A percentile compares a stretch with the other conserved stretches of the same genome.
These are phyloP conservation scores for Anas bahamensis DNA, from an alignment of 2,797 vertebrate species.

Conservation along the genomic window DNA sequence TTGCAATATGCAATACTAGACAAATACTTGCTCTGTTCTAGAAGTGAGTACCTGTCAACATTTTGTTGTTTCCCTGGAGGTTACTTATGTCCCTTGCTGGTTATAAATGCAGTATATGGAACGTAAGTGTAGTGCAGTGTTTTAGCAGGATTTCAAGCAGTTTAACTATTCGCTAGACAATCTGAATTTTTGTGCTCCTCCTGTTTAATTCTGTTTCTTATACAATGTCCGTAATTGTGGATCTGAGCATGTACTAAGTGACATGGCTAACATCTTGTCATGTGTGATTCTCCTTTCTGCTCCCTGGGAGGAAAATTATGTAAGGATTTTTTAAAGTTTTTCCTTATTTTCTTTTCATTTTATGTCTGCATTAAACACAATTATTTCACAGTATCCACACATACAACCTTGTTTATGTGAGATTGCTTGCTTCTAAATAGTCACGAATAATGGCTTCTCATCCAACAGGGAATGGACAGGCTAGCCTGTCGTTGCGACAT, in stretches of 20 bases:
- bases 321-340: conserved; percentile 67
- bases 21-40: not conserved
- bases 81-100: not conserved
- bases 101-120: not conserved
- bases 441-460: conserved; percentile 54
- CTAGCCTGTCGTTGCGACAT: not conserved
- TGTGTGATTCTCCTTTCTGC: conserved; percentile 75
- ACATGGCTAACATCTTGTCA: conserved; percentile 71
- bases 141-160: conserved; percentile 13
- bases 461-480: conserved; percentile 63
- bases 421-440: conserved; percentile 58
- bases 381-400: conserved; percentile 32
- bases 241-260: conserved; percentile 58
- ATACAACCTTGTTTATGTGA: conserved; percentile 43
- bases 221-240: conserved; percentile 43
- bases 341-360: conserved; percentile 39
- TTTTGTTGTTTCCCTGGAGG: not conserved
- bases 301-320: conserved; percentile 77
- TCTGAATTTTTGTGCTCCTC: not conserved
- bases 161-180: not conserved
- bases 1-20: not conserved
- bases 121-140: not conserved
- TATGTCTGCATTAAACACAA: conserved; percentile 49
- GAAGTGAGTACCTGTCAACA: not conserved
- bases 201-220: conserved; percentile 49